Evolutionary conservation across 2,113 vertebrate genomes (phyloP).

Genomic region (Colossoma macropomum): DNA sequence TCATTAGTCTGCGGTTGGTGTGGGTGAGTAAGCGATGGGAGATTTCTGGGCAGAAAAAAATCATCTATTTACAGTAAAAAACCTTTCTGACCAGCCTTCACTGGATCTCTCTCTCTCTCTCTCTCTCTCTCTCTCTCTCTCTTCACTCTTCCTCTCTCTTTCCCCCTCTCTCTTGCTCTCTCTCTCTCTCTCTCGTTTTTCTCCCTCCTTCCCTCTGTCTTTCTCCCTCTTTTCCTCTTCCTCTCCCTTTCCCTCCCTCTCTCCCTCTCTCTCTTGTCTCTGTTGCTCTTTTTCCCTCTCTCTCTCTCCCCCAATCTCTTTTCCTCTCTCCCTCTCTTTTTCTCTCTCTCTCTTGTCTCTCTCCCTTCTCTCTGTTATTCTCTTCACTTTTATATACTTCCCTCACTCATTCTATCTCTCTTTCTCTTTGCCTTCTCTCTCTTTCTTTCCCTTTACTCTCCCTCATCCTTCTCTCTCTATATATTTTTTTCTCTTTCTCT

Average conservation of each 20-base stretch:
- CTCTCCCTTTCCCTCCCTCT: background rate
- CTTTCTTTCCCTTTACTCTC: background rate
- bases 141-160: background rate
- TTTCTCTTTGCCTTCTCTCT: background rate
- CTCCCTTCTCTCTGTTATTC: background rate
- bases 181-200: background rate
- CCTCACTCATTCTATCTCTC: background rate
- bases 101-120: background rate
- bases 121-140: background rate
- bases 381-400: background rate
- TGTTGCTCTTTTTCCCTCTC: background rate
- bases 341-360: background rate
- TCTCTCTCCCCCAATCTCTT: background rate
- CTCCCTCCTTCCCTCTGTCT: background rate
- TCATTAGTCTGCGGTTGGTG: background rate
- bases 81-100: background rate
- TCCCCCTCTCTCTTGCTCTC: background rate
- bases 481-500: too few relatives aligned
- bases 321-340: background rate
- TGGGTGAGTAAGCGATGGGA: background rate
- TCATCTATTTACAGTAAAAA: slow-evolving; percentile 3
- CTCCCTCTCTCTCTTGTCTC: background rate
- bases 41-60: slow-evolving; percentile 21
- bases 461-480: background rate
- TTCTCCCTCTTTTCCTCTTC: background rate